Evolutionary conservation across 2,888 invertebrate species (phyloP), one percentile per base, ranked within the genome.

Genomic region (Dichetophora obliterata): DNA sequence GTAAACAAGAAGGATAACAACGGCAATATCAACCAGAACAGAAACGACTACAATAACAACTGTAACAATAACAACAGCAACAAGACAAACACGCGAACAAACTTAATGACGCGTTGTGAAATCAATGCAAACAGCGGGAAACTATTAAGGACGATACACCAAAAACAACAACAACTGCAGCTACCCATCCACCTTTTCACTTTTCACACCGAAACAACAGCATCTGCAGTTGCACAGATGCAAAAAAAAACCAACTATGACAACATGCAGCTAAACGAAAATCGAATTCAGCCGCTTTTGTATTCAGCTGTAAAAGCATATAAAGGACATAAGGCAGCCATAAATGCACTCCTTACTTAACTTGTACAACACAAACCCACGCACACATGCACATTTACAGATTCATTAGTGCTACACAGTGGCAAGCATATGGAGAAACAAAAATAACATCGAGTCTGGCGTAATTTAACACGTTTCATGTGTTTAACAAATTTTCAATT

Each of bases 51-150:
- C 73, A 34, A 74, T 54, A 74, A 43, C 73, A 48, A 22, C 63
- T 63, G 24, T 11, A 14, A 43, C 61, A 27, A 48, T 43, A 27
- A 24, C 61, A 43, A 48, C 61, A 61, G n/a, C 61, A 48, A 73
- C 63, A 61, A 27, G 24, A 43, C 4, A 16, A 52, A 19, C 63
- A 73, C 24, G 63, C 48, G 63, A 63, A 31, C 34, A 65, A 73
- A 74, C 66, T 65, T 74, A 65, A 74, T 74, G 74, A 66, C 54
- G 54, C 54, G 66, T 65, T 54, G 74, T 74, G 74, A 66, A 74
- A 74, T 74, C 74, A 74, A 66, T 74, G 74, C 74, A 54, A 74
- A 74, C 74, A 74, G 74, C 74, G 37, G 74, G 65, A 14, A 66
- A 52, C 74, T 74, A 74, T 74, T 74, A 74, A 52, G 48, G 74